Conservation (phyloP, 2,113 vertebrate genomes). For the Chaetura pelagica region DNA sequence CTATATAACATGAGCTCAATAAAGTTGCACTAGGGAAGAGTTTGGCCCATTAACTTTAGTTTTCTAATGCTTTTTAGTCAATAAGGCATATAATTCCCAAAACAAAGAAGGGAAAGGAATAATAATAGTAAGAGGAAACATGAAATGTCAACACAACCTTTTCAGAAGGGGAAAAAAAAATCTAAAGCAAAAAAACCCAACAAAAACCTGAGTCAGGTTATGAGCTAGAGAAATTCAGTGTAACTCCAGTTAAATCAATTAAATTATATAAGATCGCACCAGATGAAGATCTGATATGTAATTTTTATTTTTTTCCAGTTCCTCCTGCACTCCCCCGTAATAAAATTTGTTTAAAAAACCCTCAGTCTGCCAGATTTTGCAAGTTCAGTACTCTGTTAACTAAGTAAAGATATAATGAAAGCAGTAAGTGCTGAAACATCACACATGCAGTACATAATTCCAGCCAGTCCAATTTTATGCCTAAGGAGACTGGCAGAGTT, state of each 20-base stretch:
- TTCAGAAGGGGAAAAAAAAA: neutral
- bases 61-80: slow-evolving; percentile 44
- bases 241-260: neutral
- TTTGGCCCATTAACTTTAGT: slow-evolving; percentile 38
- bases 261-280: neutral
- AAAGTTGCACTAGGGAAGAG: neutral
- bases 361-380: neutral
- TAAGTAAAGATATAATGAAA: slow-evolving; percentile 57
- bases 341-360: neutral
- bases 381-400: slow-evolving; percentile 53
- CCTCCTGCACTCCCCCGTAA: neutral
- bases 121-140: neutral
- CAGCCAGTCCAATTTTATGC: slow-evolving; percentile 62
- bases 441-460: slow-evolving; percentile 17
- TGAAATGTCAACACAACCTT: neutral
- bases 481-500: slow-evolving; percentile 57
- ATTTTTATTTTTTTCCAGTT: neutral
- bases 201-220: neutral
- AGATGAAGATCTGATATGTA: neutral
- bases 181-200: neutral
- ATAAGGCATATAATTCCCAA: slow-evolving; percentile 37
- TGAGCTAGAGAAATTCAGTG: neutral
- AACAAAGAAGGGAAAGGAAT: neutral
- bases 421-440: slow-evolving; percentile 44
- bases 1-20: slow-evolving; percentile 3